phyloP scores from a whole-genome alignment of 2,797 vertebrate species.

The Molothrus ater region DNA sequence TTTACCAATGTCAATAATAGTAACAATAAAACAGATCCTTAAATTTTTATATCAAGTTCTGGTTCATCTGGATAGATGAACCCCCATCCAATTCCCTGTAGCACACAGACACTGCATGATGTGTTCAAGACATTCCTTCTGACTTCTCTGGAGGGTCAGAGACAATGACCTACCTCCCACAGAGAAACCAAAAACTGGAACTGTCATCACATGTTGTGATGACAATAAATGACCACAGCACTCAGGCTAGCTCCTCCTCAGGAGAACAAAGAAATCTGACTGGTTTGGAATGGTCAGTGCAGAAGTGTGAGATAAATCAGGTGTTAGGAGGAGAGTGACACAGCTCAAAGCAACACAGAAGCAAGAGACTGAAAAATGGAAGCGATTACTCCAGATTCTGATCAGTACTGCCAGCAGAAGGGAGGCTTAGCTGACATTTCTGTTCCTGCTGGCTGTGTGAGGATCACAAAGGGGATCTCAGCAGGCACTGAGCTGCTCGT shows the following conservation, averaged over 20 bases:
- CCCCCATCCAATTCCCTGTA: neutral
- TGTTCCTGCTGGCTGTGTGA: neutral
- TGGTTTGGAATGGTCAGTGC: neutral
- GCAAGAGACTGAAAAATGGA: neutral
- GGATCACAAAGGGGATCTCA: rapidly evolving
- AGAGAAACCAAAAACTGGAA: neutral
- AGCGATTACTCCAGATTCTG: neutral
- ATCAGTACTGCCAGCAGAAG: neutral
- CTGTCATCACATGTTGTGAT: rapidly evolving
- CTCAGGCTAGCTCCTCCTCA: neutral
- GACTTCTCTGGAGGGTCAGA: neutral
- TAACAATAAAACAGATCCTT: neutral
- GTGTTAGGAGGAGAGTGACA: rapidly evolving
- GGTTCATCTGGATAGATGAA: neutral
- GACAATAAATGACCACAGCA: neutral
- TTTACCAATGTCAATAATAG: neutral
- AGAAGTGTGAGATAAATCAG: neutral
- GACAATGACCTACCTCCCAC: neutral
- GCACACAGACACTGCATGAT: neutral
- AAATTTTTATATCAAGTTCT: neutral
- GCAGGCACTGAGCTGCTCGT: rapidly evolving
- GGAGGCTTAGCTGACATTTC: neutral
- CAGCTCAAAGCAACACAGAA: neutral
- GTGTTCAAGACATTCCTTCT: neutral
- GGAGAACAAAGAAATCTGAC: neutral